Base-by-base conservation (phyloP, 2,797 vertebrate species). In the Thamnophis elegans region DNA sequence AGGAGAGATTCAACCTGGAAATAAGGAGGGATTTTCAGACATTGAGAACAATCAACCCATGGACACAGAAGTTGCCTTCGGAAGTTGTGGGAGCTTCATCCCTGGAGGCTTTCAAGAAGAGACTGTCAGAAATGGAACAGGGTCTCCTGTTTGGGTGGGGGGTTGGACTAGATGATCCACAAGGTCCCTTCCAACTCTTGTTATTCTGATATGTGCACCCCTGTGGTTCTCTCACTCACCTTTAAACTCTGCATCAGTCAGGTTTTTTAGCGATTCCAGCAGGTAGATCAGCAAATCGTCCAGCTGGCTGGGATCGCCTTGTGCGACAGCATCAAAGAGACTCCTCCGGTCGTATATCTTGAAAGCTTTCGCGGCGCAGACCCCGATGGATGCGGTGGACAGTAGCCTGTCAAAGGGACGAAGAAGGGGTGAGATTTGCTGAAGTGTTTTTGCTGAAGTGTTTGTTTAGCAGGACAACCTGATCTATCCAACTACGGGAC, bases 181-280 rank as follows among this genome's bases (percentile, higher is more conserved):
- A 60, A 60, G 22, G 26, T 62, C 60, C 25, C 60, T 62, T 62
- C 60, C 60, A 60, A 60, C 59, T 60, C 59, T 60, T 60, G 0
- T 60, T 28, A 12, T 60, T 60, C 59, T 42, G 32, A 42, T 20
- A 10, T 10, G 65, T 0, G 14, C 32, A 1, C 11, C 25, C 14
- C 4, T 2, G 1, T 20, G 56, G 9, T 89, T 68, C 59, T 60
- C 26, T 1, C 7, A 0, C 12, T 36, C 95, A 98, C 98, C 98
- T 98, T 98, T 98, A 96, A 98, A 98, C 62, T 98, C 98, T 36
- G 94, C 95, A 91, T 98, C 97, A 5, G 97, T 98, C 88, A 98
- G 97, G 89, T 96, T 96, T 89, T 98, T 98, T 95, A 97, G 95
- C 91, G 97, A 97, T 92, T 94, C 96, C 0, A 97, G 95, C 87